Base-by-base conservation (phyloP, 2,888 invertebrate species). In the Acronicta leporina region DNA sequence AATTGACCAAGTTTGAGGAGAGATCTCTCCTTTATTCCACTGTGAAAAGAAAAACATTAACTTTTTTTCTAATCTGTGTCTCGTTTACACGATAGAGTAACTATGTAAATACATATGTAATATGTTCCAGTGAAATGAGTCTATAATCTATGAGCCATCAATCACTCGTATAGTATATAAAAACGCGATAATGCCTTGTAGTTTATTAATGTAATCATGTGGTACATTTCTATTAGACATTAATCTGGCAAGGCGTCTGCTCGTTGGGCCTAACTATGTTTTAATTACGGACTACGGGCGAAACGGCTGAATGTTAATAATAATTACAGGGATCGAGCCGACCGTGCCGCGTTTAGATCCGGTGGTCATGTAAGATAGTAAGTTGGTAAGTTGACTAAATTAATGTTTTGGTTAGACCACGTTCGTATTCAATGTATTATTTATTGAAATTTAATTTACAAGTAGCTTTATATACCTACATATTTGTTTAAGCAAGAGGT, bases 161-260 rank as follows among this genome's bases (percentile, higher is more conserved):
- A 90, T 90, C 88, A 88, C 66, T 60, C 58, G 72, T 65, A 66
- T 47, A 65, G 64, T 73, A 79, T 72, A 78, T 81, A 84, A 84
- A 85, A 85, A 84, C 73, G 81, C 80, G 86, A 85, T 85, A 85
- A 85, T 70, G 59, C 61, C 14, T 65, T 66, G 68, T 77, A 77
- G 78, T 81, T 82, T 82, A 86, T 85, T 87, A 87, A 85, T 85
- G 87, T 87, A 88, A 91, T 91, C 87, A 87, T 82, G 86, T 85
- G 86, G 85, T 87, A 90, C 88, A 90, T 93, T 92, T 93, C 92
- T 93, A 93, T 93, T 92, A 92, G 81, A 82, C 89, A 91, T 92
- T 89, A 90, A 90, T 91, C 89, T 88, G 85, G 83, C 85, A 85
- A 87, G 85, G 87, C 83, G 79, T 72, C 73, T 66, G 76, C 80